A percentile compares a stretch with the other conserved stretches of the same genome.
phyloP scores from a whole-genome alignment of 2,797 vertebrate genomes.

The Semaprochilodus insignis region DNA sequence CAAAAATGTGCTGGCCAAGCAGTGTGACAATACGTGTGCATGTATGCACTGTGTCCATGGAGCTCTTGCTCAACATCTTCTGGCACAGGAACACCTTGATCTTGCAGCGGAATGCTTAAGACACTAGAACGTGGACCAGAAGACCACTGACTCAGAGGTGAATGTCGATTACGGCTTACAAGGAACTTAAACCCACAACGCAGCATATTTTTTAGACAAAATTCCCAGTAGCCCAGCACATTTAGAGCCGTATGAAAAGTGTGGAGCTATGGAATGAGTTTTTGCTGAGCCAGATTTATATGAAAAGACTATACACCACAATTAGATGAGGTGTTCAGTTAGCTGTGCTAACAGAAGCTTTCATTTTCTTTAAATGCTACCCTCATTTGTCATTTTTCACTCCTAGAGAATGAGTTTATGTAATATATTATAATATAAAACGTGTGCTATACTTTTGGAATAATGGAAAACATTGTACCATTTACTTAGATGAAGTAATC shows the following conservation, averaged over 20 bases:
- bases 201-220: background rate
- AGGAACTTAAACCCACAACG: background rate
- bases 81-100: slow-evolving; percentile 38
- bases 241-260: background rate
- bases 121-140: slow-evolving; percentile 13
- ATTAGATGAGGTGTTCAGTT: background rate
- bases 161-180: background rate
- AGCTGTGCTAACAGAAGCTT: background rate
- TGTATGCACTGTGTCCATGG: slow-evolving; percentile 26
- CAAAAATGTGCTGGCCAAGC: slow-evolving; percentile 62
- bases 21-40: slow-evolving; percentile 41
- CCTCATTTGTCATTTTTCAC: slow-evolving; percentile 1
- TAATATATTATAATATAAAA: slow-evolving; percentile 5
- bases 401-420: background rate
- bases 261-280: background rate
- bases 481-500: slow-evolving; percentile 60
- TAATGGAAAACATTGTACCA: slow-evolving; percentile 53
- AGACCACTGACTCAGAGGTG: slow-evolving; percentile 3
- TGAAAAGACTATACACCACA: background rate
- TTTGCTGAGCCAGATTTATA: background rate
- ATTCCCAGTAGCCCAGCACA: background rate
- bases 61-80: slow-evolving; percentile 43
- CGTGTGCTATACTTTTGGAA: background rate
- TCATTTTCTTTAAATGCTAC: background rate
- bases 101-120: slow-evolving; percentile 14